Percentiles rank a stretch among this genome's conserved stretches.
These are phyloP conservation scores for Dasysyrphus tricinctus DNA, from an alignment of 2,888 invertebrate genomes.

Conservation along the genomic window DNA sequence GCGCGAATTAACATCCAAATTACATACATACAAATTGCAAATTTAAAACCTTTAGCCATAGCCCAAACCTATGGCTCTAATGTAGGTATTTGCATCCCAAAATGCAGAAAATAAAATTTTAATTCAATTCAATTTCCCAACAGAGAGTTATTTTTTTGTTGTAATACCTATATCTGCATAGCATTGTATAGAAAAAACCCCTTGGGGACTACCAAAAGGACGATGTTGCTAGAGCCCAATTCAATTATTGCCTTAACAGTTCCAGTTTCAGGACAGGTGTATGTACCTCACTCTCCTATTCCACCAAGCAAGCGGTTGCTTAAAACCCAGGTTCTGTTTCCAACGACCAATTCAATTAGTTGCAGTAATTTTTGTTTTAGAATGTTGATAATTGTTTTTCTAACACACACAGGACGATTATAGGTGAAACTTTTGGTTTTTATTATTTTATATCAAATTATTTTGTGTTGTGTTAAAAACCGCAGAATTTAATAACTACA, in stretches of 20 bases:
- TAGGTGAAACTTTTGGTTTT: neutral
- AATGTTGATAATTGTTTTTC: conserved; percentile 62
- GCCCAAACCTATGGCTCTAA: no score
- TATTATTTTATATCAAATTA: neutral
- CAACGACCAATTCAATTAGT: conserved; percentile 53
- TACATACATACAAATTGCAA: conserved; percentile 49
- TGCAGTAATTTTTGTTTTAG: conserved; percentile 49
- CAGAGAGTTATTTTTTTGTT: conserved; percentile 4
- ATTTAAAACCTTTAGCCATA: conserved; percentile 15
- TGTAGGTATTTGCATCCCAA: conserved; percentile 30
- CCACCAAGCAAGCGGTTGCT: neutral
- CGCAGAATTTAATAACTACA: conserved; percentile 12
- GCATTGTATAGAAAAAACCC: conserved; percentile 7
- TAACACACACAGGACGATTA: conserved; percentile 32
- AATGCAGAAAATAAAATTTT: conserved; percentile 63
- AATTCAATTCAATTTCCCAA: conserved; percentile 50
- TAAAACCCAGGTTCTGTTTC: conserved; percentile 26
- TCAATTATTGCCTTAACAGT: conserved; percentile 42
- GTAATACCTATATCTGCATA: neutral
- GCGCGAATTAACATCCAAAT: neutral
- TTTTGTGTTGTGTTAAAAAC: neutral
- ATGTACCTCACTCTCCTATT: neutral
- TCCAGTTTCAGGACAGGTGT: neutral
- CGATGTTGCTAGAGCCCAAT: conserved; percentile 28
- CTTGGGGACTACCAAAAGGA: neutral